Base-by-base conservation (phyloP, 1,140 invertebrate species). In the Psilanteris sp. region DNA sequence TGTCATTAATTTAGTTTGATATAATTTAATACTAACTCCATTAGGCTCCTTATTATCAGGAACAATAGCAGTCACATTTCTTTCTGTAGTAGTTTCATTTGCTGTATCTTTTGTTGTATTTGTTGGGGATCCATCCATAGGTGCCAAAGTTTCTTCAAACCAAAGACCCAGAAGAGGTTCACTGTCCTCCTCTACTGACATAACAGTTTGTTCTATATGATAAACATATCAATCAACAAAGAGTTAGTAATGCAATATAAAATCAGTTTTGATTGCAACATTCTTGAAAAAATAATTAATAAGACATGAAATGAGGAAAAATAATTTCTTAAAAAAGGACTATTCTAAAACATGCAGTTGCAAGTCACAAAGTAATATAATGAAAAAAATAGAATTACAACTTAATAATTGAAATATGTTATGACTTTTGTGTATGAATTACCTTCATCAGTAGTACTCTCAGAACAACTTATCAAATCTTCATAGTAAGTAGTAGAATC, bases 401-500 rank as follows among this genome's bases (percentile, higher is more conserved):
- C n/a, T n/a, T 29, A 64, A 43, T 5, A 13, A 50, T n/a, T 59
- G 41, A 46, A 24, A 6, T 71, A 29, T 22, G 37, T 50, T 14
- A 7, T 36, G 18, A 27, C 13, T 43, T n/a, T 37, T n/a, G 10
- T 3, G n/a, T 39, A 8, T 9, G 18, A 15, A 18, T 88, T 89
- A 93, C 94, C 95, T 85, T 96, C 95, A 83, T 96, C 94, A 18
- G 93, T 94, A 64, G 95, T 95, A 52, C 94, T 96, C 79, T 96
- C 95, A 70, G 96, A 96, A 83, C 94, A 96, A 80, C 96, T 95
- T 16, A 94, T 91, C 81, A 97, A 94, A 87, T 97, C 96, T 86
- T 97, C 96, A 84, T 96, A 97, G 85, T 96, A 97, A 10, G 95
- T 96, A 26, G 96, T 96, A 2, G 95, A 96, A 84, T 97, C 96